phyloP scores from a whole-genome alignment of 2,113 vertebrate genomes.

The Galeopterus variegatus region DNA sequence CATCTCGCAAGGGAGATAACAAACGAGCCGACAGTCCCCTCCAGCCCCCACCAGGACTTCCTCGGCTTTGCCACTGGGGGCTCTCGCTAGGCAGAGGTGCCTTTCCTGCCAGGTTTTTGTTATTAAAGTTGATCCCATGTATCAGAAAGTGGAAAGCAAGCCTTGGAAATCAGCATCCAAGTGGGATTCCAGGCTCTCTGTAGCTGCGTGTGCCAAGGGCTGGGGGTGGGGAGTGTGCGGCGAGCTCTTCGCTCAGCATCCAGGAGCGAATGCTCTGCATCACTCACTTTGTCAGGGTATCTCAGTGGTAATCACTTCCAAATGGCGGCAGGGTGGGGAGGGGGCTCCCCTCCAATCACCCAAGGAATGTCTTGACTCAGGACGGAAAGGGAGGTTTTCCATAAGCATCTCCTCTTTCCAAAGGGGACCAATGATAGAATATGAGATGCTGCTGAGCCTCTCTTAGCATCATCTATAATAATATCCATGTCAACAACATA shows the following conservation, averaged over 20 bases:
- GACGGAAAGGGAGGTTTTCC: constrained; percentile 76
- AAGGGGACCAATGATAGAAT: constrained; percentile 53
- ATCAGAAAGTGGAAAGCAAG: constrained; percentile 79
- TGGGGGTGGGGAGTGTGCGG: constrained; percentile 56
- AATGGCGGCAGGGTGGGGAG: constrained; percentile 65
- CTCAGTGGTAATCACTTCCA: constrained; percentile 83
- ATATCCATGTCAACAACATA: background rate
- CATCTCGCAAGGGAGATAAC: background rate
- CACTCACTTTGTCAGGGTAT: constrained; percentile 82
- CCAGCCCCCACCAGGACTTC: constrained; percentile 39
- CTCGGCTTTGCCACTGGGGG: constrained; percentile 74
- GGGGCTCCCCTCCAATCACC: constrained; percentile 66
- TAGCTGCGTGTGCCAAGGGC: constrained; percentile 68
- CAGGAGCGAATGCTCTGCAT: constrained; percentile 74
- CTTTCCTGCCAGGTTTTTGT: constrained; percentile 82
- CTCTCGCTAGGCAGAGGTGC: constrained; percentile 71
- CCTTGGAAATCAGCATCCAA: constrained; percentile 74
- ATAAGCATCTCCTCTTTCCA: constrained; percentile 75
- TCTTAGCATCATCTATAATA: constrained; percentile 70
- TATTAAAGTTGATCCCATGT: constrained; percentile 82
- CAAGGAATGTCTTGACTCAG: constrained; percentile 78
- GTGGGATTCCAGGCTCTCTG: constrained; percentile 67
- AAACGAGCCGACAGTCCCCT: constrained; percentile 57
- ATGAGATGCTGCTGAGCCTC: constrained; percentile 22
- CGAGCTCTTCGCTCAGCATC: constrained; percentile 20